Evolutionary conservation across 2,113 vertebrate species (phyloP), one percentile per base, ranked within the genome.

Genomic region (Pycnonotus jocosus): DNA sequence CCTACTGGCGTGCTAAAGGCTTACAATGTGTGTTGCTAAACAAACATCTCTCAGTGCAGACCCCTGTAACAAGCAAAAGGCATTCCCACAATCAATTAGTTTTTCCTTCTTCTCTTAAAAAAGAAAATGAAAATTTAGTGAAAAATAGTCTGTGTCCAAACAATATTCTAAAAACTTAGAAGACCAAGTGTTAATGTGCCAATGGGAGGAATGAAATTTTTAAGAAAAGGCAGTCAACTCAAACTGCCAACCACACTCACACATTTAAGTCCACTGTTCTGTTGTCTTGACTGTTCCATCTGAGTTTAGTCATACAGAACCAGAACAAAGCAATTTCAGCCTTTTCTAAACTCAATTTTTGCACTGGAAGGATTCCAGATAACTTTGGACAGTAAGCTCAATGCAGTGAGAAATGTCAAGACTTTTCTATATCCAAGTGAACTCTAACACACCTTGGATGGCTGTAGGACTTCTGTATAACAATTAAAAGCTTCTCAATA

Each of bases 301-400:
- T 65, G 70, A 61, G 45, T 72, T 91, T 33, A 85, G 62, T 37
- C 57, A 79, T 13, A 13, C 74, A 77, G 42, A 90, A 90, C 33
- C 22, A 91, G 50, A 88, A 82, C 45, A 89, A 95, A 82, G 62
- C 66, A 65, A 89, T 95, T 89, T 69, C 74, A 90, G 66, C 15
- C 70, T 73, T 93, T 85, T 77, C 84, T 62, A 57, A 92, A 80
- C 45, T 81, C 53, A 62, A 7, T 85, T 93, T 84, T 82, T 61
- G 31, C 28, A 42, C 74, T 85, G 78, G 40, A 94, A 56, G 12
- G 20, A 56, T 82, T 92, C 73, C 57, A 93, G 62, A 31, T 42
- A 56, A 60, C 53, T 91, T 78, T 61, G 42, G 66, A 79, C 61
- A 69, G 54, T 44, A 68, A 64, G 72, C 44, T 90, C 62, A 62